These are phyloP conservation scores for Zaprionus lineosus DNA, from an alignment of 2,888 invertebrate species.

Conservation along the genomic window DNA sequence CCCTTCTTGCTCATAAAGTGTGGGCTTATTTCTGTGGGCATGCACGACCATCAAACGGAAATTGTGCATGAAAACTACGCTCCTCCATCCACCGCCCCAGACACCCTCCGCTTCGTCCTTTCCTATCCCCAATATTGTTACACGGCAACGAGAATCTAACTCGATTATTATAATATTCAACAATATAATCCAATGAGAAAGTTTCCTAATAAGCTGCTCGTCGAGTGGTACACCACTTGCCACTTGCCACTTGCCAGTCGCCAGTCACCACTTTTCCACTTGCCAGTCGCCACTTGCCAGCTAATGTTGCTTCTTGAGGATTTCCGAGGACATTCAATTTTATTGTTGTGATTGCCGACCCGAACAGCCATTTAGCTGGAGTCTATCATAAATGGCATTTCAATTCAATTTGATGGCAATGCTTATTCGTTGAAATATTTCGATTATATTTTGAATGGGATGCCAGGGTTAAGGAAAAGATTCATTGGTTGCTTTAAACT, in stretches of 20 bases:
- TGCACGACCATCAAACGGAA: conserved; percentile 59
- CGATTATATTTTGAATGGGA: too few species aligned
- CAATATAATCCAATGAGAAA: conserved; percentile 73
- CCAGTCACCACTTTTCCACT: too few species aligned
- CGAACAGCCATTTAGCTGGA: conserved; percentile 6
- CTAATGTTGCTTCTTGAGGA: conserved; percentile 18
- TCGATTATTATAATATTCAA: conserved; percentile 75
- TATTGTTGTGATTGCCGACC: conserved; percentile 17
- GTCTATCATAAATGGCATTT: conserved; percentile 24
- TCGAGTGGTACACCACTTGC: conserved; percentile 65
- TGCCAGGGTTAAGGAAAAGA: too few species aligned
- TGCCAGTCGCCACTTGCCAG: conserved; percentile 10
- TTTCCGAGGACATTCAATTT: conserved; percentile 30
- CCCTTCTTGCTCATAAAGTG: conserved; percentile 54
- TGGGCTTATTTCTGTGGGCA: conserved; percentile 65
- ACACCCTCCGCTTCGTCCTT: background rate
- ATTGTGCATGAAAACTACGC: conserved; percentile 68
- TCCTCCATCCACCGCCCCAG: background rate
- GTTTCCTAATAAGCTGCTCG: conserved; percentile 75
- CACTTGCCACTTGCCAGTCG: too few species aligned
- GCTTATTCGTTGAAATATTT: too few species aligned
- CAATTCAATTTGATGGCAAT: conserved; percentile 25
- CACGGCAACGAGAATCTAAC: conserved; percentile 60
- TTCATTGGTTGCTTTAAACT: too few species aligned
- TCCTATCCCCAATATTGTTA: background rate